These are phyloP conservation scores for Corbicula japonica DNA, from an alignment of 2,888 invertebrate species.

Conservation along the genomic window DNA sequence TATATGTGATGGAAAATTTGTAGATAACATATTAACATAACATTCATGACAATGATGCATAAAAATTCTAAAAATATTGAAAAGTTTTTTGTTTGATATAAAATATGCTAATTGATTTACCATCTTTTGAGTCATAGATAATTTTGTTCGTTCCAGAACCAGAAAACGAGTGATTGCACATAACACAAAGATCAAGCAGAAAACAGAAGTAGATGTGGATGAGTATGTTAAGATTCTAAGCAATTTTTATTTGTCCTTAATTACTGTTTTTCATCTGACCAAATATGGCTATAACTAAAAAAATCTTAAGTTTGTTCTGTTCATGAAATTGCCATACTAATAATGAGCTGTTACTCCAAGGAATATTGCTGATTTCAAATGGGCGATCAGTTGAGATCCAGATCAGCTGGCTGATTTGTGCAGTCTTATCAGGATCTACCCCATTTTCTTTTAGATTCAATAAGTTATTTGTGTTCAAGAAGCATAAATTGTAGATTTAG, in stretches of 20 bases:
- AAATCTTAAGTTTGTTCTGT: not conserved
- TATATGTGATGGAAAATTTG: not conserved
- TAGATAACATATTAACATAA: not conserved
- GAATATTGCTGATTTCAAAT: not conserved
- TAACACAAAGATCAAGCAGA: conserved; percentile 81
- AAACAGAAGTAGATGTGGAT: conserved; percentile 58
- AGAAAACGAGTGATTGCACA: conserved; percentile 82
- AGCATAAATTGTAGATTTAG: no score
- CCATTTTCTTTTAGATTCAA: no score
- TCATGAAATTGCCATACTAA: not conserved
- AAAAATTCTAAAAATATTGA: not conserved
- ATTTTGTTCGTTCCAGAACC: conserved; percentile 74
- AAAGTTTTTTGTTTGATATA: not conserved
- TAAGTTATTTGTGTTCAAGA: no score
- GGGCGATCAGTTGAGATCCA: not conserved
- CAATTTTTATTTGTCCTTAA: not conserved
- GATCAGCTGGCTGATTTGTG: not conserved
- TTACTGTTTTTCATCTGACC: not conserved
- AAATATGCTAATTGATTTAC: not conserved
- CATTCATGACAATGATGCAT: not conserved
- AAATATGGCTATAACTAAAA: not conserved
- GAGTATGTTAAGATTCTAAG: conserved; percentile 69
- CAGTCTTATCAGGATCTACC: no score
- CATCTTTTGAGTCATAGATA: not conserved
- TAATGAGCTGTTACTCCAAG: no score